Evolutionary conservation across 2,888 invertebrate species (phyloP), one percentile per base, ranked within the genome.

Genomic region (Cerastis leucographa): DNA sequence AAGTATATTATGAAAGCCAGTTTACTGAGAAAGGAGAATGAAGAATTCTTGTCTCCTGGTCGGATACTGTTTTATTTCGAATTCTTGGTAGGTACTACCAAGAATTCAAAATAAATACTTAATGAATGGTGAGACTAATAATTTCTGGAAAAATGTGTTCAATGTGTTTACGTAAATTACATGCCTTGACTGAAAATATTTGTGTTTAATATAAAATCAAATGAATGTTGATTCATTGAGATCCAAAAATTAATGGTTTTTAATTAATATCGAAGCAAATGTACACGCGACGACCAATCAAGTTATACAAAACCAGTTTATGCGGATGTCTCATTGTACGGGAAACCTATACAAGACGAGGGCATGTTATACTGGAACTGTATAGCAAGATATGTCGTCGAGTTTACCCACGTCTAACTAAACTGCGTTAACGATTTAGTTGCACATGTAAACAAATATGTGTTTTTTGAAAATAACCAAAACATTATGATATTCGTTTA

Each of bases 1-100:
- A 14, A n/a, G 19, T 35, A 75, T 70, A 79, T 66, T 72, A 51
- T 49, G 7, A 67, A 65, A 44, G 19, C n/a, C 11, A 67, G 9
- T 3, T 29, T 54, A 67, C 19, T 62, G 19, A 46, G 25, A 29
- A 54, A 54, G n/a, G 22, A 22, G n/a, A 62, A 51, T 8, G 0
- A 59, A 42, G 19, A 29, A 70, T 4, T 56, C 71, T 12, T 17
- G 46, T 44, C 9, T 67, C 42, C 29, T 25, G 22, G 7, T 49
- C 8, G 0, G 1, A 35, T 25, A 14, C 12, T 17, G 3, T 25
- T 77, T 61, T 49, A 29, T 40, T 46, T 29, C 0, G 8, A 59
- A 64, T 62, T 62, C 25, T 40, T 54, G 19, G n/a, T n/a, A n/a
- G n/a, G n/a, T n/a, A n/a, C n/a, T n/a, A n/a, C n/a, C n/a, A n/a